Evolutionary conservation across 2,888 invertebrate genomes (phyloP).

Genomic region (Xylophagus ater): DNA sequence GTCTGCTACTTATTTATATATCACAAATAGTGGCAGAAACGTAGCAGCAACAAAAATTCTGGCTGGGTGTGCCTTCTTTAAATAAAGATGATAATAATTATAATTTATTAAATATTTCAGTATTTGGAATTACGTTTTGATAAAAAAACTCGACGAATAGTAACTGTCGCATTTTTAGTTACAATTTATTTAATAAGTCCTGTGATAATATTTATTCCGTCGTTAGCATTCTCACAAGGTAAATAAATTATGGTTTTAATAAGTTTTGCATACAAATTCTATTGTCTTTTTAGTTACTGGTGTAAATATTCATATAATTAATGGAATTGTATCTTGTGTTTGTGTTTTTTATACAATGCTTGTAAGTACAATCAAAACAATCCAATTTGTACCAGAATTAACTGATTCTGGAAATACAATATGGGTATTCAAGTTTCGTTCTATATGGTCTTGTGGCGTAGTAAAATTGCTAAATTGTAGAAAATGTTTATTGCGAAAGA

Average conservation of each 20-base stretch:
- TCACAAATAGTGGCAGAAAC: too few relatives aligned
- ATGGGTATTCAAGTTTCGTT: too few relatives aligned
- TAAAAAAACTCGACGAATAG: constrained; percentile 27
- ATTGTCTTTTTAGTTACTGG: constrained; percentile 47
- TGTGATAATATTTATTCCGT: constrained; percentile 32
- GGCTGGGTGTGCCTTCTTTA: too few relatives aligned
- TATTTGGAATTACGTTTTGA: constrained; percentile 34
- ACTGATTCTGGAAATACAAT: too few relatives aligned
- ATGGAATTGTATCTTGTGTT: constrained; percentile 42
- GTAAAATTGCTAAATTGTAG: too few relatives aligned
- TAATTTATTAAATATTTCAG: constrained; percentile 19
- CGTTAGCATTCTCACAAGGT: constrained; percentile 35
- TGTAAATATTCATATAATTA: constrained; percentile 44
- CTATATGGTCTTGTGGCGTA: too few relatives aligned
- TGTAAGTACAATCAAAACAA: too few relatives aligned
- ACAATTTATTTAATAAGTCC: constrained; percentile 30
- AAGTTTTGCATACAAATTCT: neutral
- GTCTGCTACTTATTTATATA: too few relatives aligned
- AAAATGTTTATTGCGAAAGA: too few relatives aligned
- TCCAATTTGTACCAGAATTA: too few relatives aligned
- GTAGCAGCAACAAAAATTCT: too few relatives aligned
- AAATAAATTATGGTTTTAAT: constrained; percentile 8
- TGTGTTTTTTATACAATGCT: constrained; percentile 49
- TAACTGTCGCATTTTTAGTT: constrained; percentile 29
- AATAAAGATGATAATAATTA: neutral